Evolutionary conservation across 2,113 vertebrate genomes (phyloP), one percentile per base, ranked within the genome.

Genomic region (Sula dactylatra): DNA sequence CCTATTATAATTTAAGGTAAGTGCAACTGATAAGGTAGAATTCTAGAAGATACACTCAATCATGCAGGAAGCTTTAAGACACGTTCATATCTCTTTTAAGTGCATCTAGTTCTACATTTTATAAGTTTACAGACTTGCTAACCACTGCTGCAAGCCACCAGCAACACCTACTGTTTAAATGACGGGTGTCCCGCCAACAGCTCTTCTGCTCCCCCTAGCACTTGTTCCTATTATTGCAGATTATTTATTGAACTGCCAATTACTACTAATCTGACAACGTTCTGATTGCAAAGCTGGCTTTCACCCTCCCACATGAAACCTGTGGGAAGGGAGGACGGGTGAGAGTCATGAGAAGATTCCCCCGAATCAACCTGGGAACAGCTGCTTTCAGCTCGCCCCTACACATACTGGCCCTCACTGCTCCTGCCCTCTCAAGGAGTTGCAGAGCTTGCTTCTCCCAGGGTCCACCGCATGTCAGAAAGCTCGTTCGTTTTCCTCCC

Each of bases 201-300:
- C 88, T 94, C 95, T 95, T 61, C 84, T 24, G 78, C 97, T 93
- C 97, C 97, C 96, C 78, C 97, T 97, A 92, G 71, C 89, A 44
- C 78, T 52, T 45, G 32, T 7, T 88, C 55, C 64, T 40, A 5
- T 67, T 24, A 74, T 24, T 86, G 95, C 97, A 82, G 42, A n/a
- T 74, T 62, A 42, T 16, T 91, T 13, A 45, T 3, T 3, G 69
- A 27, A 54, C 7, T 14, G 62, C 62, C 73, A 6, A 4, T 38
- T 17, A 20, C 49, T 45, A 1, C 72, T 31, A 26, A 40, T 81
- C 29, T 31, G 77, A 62, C 77, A 56, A 3, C 0, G 40, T 17
- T 76, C 78, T 29, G 65, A 82, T 7, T 16, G 89, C 86, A 80
- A 44, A 85, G 65, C 56, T 83, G 47, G 34, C 42, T 90, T 87